Percentiles rank a stretch among this genome's conserved stretches.
Conservation (phyloP, 2,113 vertebrate species). For the Xyrauchen texanus region DNA sequence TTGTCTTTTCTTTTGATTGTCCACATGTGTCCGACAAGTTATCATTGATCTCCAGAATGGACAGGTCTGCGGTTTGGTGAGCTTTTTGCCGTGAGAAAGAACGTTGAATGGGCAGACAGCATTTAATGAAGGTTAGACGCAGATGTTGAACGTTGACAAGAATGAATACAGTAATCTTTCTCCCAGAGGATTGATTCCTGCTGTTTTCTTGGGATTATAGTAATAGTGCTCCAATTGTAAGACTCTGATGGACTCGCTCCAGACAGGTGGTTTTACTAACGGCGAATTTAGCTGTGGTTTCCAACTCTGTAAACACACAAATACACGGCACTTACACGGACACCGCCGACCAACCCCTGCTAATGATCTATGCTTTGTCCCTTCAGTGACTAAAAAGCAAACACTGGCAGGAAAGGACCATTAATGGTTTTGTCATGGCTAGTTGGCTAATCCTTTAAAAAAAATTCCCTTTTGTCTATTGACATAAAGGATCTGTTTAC, state of each 20-base stretch:
- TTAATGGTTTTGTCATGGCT: constrained; percentile 26
- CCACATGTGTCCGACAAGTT: constrained; percentile 36
- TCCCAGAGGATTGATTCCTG: neutral
- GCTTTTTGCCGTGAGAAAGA: neutral
- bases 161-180: neutral
- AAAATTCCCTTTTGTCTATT: constrained; percentile 1
- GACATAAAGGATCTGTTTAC: constrained; percentile 6
- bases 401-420: constrained; percentile 26
- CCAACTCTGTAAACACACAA: constrained; percentile 37
- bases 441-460: too few relatives aligned
- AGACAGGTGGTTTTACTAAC: constrained; percentile 26
- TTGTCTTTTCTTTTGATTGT: constrained; percentile 35
- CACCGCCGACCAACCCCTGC: constrained; percentile 18
- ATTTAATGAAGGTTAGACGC: constrained; percentile 30
- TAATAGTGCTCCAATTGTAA: neutral
- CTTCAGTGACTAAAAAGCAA: constrained; percentile 36
- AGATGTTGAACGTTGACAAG: neutral
- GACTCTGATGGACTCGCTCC: neutral
- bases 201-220: constrained; percentile 8
- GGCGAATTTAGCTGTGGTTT: constrained; percentile 11
- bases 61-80: constrained; percentile 35
- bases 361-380: constrained; percentile 44
- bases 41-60: constrained; percentile 35
- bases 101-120: neutral
- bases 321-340: constrained; percentile 23